These are phyloP conservation scores for Coptotermes formosanus DNA, from an alignment of 1,140 invertebrate species.

Conservation along the genomic window DNA sequence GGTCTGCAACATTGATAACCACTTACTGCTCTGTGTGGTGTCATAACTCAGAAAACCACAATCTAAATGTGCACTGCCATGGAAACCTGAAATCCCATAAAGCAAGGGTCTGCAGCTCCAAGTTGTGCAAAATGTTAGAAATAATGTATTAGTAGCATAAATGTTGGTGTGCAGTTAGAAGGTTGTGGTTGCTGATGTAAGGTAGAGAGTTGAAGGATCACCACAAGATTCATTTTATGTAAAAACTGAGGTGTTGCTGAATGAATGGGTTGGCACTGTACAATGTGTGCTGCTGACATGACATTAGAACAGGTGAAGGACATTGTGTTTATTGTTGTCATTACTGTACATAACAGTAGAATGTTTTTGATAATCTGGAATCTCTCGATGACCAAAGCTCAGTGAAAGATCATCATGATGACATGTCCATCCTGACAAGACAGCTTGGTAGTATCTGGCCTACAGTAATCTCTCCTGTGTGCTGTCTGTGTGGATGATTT, in stretches of 20 bases:
- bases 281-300: background rate
- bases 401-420: background rate
- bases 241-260: background rate
- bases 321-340: background rate
- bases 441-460: background rate
- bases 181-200: too few relatives aligned
- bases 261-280: background rate
- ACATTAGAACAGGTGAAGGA: background rate
- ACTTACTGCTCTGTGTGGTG: too few relatives aligned
- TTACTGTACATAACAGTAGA: background rate
- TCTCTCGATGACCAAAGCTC: conserved; percentile 14
- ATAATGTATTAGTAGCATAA: too few relatives aligned
- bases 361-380: background rate
- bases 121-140: too few relatives aligned
- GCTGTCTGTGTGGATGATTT: background rate
- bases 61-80: too few relatives aligned
- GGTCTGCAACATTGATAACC: too few relatives aligned
- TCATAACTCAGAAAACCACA: too few relatives aligned
- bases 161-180: too few relatives aligned
- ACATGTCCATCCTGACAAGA: background rate
- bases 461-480: background rate
- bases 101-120: too few relatives aligned
- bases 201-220: too few relatives aligned
- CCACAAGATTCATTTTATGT: too few relatives aligned
- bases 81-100: too few relatives aligned